Evolutionary conservation across 2,797 vertebrate genomes (phyloP), one percentile per base, ranked within the genome.

Genomic region (Brotula barbata): DNA sequence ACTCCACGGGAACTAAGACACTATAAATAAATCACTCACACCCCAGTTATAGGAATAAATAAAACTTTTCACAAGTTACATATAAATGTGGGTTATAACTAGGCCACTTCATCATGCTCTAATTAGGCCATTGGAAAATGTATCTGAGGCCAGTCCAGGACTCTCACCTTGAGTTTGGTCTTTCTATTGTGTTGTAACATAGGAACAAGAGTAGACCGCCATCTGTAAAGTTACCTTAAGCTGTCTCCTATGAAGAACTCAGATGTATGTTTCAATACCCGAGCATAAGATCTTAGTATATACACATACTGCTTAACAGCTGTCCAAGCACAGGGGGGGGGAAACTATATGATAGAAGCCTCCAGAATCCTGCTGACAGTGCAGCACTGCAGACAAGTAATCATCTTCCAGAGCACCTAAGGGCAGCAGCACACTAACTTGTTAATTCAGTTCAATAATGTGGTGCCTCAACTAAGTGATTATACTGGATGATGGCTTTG

Each of bases 341-440:
- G 55, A 41, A 61, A 56, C 52, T 25, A 52, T 41, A 14, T 17
- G 56, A 76, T 78, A 59, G 20, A 64, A 14, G 58, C 59, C 47
- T 53, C 55, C 33, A 31, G 58, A 50, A 70, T 47, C 74, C 42
- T 74, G 80, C 80, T 76, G 78, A 84, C 70, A 48, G n/a, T 37
- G 68, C 82, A 82, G 63, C 41, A 15, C 55, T 54, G 58, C 57
- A 70, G 68, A 68, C 44, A n/a, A 28, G 71, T 82, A 82, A 81
- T 82, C 73, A 75, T 72, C 64, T 73, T 76, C 62, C 41, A 49
- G 46, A 66, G 76, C 71, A 57, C 71, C 78, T 50, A 2, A 66
- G 75, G 77, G 48, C 64, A 68, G 54, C 55, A 62, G 64, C 45
- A 58, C 1, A 7, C 52, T 68, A 59, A 68, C 60, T 46, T 57